A percentile compares a stretch with the other conserved stretches of the same genome.
Evolutionary conservation across 2,888 invertebrate species (phyloP).

Genomic region (Anticlea derivata): DNA sequence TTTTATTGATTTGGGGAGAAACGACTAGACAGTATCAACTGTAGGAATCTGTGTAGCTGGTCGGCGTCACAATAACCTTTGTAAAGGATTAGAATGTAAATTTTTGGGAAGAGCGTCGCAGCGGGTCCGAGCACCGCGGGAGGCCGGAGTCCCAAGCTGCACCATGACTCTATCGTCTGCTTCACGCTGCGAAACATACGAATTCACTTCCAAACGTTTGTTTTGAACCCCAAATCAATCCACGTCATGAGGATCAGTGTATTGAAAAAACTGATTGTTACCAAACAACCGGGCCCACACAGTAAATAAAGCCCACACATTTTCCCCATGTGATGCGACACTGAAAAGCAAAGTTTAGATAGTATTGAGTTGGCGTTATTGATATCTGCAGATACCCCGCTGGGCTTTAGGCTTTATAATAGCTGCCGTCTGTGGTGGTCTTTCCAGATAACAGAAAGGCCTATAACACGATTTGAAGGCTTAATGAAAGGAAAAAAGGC

Average conservation of each 20-base stretch:
- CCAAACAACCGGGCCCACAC: constrained; percentile 57
- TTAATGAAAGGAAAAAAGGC: no score
- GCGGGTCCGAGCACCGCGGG: constrained; percentile 63
- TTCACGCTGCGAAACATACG: constrained; percentile 79
- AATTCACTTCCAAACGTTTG: constrained; percentile 73
- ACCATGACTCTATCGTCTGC: constrained; percentile 68
- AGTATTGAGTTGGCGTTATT: constrained; percentile 37
- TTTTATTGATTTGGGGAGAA: constrained; percentile 58
- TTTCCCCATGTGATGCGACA: constrained; percentile 38
- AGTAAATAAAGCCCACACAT: constrained; percentile 50
- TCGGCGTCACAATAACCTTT: constrained; percentile 52
- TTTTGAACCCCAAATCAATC: constrained; percentile 69
- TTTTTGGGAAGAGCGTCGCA: constrained; percentile 60
- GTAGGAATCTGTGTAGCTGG: constrained; percentile 44
- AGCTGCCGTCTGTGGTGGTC: constrained; percentile 41
- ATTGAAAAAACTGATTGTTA: constrained; percentile 50
- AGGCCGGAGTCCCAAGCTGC: constrained; percentile 52
- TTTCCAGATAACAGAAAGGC: constrained; percentile 36
- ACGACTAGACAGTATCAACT: constrained; percentile 59
- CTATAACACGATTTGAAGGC: background rate
- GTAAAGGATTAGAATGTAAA: constrained; percentile 70
- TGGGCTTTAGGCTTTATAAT: constrained; percentile 42
- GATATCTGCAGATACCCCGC: constrained; percentile 40
- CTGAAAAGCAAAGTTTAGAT: constrained; percentile 44
- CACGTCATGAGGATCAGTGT: constrained; percentile 48